Conservation (phyloP, 2,113 vertebrate species). For the Xenopus borealis region DNA sequence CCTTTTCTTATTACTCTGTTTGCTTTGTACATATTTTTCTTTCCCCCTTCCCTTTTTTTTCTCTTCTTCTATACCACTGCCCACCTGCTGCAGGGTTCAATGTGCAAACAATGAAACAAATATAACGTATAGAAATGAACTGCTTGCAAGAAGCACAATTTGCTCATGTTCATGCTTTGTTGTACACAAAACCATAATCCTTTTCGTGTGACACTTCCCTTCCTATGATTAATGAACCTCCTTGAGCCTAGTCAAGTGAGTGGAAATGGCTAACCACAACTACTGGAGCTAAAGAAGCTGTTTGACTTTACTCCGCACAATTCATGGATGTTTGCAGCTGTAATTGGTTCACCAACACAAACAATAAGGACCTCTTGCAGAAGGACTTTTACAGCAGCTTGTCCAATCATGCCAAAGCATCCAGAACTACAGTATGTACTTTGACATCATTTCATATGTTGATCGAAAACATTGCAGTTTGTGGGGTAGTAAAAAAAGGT, state of each 20-base stretch:
- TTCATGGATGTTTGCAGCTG: slow-evolving; percentile 27
- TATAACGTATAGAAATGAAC: too few relatives aligned
- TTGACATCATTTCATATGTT: slow-evolving; percentile 40
- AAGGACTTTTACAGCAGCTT: not conserved
- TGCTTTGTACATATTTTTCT: too few relatives aligned
- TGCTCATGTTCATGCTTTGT: too few relatives aligned
- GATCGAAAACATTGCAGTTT: slow-evolving; percentile 40
- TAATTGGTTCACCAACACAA: slow-evolving; percentile 38
- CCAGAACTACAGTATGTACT: slow-evolving; percentile 27
- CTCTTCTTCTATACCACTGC: too few relatives aligned
- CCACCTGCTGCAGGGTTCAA: too few relatives aligned
- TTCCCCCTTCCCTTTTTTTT: not conserved
- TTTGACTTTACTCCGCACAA: slow-evolving; percentile 10
- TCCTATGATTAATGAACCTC: slow-evolving; percentile 11
- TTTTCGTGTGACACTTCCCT: not conserved
- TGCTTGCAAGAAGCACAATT: too few relatives aligned
- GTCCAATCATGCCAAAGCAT: slow-evolving; percentile 29
- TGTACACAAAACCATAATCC: not conserved
- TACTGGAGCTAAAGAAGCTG: slow-evolving; percentile 2
- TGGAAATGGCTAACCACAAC: slow-evolving; percentile 9
- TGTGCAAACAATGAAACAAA: too few relatives aligned
- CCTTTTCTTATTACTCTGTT: too few relatives aligned
- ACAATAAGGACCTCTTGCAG: slow-evolving; percentile 18
- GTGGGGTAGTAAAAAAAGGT: slow-evolving; percentile 36
- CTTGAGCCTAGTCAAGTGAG: not conserved